phyloP scores from a whole-genome alignment of 2,797 vertebrate genomes.

The Sparus aurata region DNA sequence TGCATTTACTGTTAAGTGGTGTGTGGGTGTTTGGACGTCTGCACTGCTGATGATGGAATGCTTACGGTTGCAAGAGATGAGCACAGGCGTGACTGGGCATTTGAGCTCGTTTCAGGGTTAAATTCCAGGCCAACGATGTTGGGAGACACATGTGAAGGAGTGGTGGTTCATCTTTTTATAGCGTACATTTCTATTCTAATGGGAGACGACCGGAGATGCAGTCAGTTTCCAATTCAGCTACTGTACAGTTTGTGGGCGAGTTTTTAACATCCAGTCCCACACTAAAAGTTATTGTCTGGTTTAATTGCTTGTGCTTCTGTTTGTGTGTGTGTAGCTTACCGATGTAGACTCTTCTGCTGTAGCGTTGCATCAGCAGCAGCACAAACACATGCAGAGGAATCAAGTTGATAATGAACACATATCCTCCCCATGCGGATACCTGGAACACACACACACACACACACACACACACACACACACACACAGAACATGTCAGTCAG shows the following conservation, averaged over 20 bases:
- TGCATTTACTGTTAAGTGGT: conserved; percentile 60
- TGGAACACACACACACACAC: conserved; percentile 75
- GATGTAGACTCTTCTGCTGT: conserved; percentile 96
- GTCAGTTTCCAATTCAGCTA: conserved; percentile 7
- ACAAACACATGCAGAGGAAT: conserved; percentile 98
- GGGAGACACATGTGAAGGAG: conserved; percentile 3
- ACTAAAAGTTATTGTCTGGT: conserved; percentile 13
- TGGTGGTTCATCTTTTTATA: neutral
- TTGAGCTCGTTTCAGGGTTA: conserved; percentile 58
- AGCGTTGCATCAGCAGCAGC: conserved; percentile 95
- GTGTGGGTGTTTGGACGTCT: conserved; percentile 62
- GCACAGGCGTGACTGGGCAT: conserved; percentile 29
- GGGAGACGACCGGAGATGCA: conserved; percentile 11
- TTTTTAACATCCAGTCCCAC: conserved; percentile 37
- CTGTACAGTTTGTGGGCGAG: conserved; percentile 23
- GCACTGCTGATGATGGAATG: conserved; percentile 42
- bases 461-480: conserved; percentile 65
- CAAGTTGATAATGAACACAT: conserved; percentile 98
- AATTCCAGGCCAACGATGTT: conserved; percentile 17
- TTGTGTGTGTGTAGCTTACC: conserved; percentile 84
- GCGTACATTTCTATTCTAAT: conserved; percentile 16
- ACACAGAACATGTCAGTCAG: conserved; percentile 39
- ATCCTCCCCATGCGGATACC: conserved; percentile 98
- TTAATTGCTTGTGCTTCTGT: conserved; percentile 11
- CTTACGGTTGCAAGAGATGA: conserved; percentile 32